These are phyloP conservation scores for Julus scandinavius DNA, from an alignment of 2,888 invertebrate genomes.

Conservation along the genomic window DNA sequence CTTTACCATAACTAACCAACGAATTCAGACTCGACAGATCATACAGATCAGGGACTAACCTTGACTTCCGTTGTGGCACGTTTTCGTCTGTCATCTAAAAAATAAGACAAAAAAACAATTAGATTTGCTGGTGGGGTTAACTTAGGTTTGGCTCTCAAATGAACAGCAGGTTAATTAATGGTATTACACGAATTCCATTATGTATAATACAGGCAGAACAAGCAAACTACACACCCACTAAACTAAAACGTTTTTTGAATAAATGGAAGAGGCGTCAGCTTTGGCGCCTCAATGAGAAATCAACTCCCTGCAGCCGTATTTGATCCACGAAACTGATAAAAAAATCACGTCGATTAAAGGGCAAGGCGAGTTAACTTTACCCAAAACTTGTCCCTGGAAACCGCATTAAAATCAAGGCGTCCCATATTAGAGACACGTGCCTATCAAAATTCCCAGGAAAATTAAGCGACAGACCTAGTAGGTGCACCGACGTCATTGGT, in stretches of 20 bases:
- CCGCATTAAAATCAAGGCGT: not conserved
- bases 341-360: not conserved
- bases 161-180: slow-evolving; percentile 37
- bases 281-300: not conserved
- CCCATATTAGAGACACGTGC: not conserved
- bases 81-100: slow-evolving; percentile 8
- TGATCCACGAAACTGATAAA: slow-evolving; percentile 14
- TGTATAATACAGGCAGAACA: not conserved
- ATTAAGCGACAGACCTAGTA: not conserved
- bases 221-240: not conserved
- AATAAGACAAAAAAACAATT: not conserved
- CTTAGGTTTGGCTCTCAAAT: not conserved
- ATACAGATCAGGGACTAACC: not conserved
- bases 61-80: slow-evolving; percentile 11
- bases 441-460: not conserved
- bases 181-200: slow-evolving; percentile 9
- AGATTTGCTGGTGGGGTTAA: not conserved
- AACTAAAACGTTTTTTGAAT: slow-evolving; percentile 6
- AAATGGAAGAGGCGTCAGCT: not conserved
- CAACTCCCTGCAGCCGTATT: slow-evolving; percentile 25
- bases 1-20: no score
- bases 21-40: not conserved
- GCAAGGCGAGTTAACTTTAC: not conserved
- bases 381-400: not conserved
- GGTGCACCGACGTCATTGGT: not conserved